A percentile compares a stretch with the other conserved stretches of the same genome.
Conservation (phyloP, 2,113 vertebrate species). For the Etheostoma spectabile region DNA sequence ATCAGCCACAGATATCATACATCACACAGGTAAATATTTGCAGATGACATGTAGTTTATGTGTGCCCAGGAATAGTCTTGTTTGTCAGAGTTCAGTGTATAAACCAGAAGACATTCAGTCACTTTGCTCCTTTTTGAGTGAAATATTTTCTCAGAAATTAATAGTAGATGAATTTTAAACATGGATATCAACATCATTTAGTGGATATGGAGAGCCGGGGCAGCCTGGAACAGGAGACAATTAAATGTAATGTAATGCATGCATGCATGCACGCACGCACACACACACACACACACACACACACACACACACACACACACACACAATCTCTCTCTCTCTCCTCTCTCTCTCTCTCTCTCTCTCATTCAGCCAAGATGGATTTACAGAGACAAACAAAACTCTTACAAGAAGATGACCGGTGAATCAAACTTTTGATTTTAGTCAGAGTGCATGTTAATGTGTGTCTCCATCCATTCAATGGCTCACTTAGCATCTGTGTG, state of each 20-base stretch:
- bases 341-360: too few species aligned
- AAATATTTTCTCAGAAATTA: constrained; percentile 29
- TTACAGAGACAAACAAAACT: neutral
- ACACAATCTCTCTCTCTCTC: neutral
- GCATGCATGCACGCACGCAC: neutral
- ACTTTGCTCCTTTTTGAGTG: constrained; percentile 6
- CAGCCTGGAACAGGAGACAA: neutral
- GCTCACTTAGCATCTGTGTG: neutral
- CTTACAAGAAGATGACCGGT: neutral
- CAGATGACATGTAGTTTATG: neutral
- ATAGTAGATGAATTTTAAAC: neutral
- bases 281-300: neutral
- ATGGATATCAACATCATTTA: constrained; percentile 1
- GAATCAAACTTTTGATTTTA: constrained; percentile 31
- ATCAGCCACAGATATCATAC: neutral
- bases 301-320: neutral
- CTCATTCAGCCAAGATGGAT: neutral
- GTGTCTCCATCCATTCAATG: constrained; percentile 19
- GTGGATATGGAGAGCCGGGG: constrained; percentile 6
- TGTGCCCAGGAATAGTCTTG: neutral
- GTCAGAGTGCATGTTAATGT: constrained; percentile 23
- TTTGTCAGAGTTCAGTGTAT: neutral
- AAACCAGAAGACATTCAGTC: neutral
- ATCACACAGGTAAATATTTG: neutral
- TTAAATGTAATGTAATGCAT: constrained; percentile 6